A percentile compares a stretch with the other conserved stretches of the same genome.
Evolutionary conservation across 2,113 vertebrate species (phyloP).

Genomic region (Cyprinodon brontotheroides): DNA sequence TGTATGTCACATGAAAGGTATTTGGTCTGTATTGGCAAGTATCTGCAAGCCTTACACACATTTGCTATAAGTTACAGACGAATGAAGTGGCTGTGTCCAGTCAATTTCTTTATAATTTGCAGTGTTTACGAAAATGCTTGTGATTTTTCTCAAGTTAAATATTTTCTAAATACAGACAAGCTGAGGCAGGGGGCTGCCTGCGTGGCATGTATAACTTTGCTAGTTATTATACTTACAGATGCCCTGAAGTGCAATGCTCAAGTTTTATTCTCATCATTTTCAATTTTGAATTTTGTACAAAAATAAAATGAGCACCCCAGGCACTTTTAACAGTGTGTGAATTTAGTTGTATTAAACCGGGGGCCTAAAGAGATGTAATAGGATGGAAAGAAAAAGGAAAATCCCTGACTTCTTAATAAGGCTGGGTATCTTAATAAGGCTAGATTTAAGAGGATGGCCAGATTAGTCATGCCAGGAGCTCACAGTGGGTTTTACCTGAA

Average conservation of each 20-base stretch:
- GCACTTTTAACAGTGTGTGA: neutral
- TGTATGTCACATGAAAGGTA: neutral
- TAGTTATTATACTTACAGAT: neutral
- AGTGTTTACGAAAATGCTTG: neutral
- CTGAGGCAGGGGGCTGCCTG: too few species aligned
- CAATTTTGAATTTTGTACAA: neutral
- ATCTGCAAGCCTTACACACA: neutral
- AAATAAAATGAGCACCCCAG: neutral
- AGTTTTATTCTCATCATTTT: neutral
- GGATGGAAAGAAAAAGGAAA: constrained; percentile 19
- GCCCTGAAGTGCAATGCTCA: neutral
- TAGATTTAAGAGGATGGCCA: constrained; percentile 21
- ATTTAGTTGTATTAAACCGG: neutral
- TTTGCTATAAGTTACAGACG: neutral
- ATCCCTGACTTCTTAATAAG: constrained; percentile 7
- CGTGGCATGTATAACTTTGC: constrained; percentile 1
- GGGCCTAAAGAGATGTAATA: neutral
- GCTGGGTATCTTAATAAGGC: constrained; percentile 11
- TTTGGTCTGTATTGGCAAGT: neutral
- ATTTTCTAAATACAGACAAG: neutral
- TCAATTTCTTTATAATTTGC: neutral
- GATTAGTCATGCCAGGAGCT: constrained; percentile 36
- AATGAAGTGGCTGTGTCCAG: neutral
- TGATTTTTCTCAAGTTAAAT: neutral
- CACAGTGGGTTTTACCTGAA: constrained; percentile 44